These are phyloP conservation scores for Troglohyphantes excavatus DNA, from an alignment of 2,888 invertebrate genomes.

Conservation along the genomic window DNA sequence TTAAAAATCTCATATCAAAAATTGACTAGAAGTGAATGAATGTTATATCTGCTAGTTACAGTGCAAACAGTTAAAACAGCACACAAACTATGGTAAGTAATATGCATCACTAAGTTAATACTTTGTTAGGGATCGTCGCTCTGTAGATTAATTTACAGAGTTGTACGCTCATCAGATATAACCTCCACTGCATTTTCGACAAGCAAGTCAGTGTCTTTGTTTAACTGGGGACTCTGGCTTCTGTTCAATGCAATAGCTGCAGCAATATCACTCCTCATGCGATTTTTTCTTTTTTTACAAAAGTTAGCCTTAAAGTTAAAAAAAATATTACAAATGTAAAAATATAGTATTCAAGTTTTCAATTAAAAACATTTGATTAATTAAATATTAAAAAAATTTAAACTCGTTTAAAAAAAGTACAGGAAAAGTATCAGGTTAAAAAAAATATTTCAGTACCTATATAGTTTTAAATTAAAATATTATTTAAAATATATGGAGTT, in stretches of 20 bases:
- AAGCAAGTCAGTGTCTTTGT: constrained; percentile 86
- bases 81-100: background rate
- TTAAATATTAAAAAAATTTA: no score
- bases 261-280: constrained; percentile 91
- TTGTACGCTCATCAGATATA: constrained; percentile 91
- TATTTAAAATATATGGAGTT: no score
- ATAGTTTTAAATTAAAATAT: no score
- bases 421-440: no score
- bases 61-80: constrained; percentile 27
- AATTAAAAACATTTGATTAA: no score
- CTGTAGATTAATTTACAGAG: constrained; percentile 84
- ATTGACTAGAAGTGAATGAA: constrained; percentile 28
- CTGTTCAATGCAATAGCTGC: constrained; percentile 90
- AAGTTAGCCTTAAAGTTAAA: constrained; percentile 87
- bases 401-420: no score
- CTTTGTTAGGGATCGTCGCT: constrained; percentile 5
- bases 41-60: background rate
- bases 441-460: no score
- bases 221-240: constrained; percentile 84
- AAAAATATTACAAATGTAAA: no score
- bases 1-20: constrained; percentile 4
- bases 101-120: background rate
- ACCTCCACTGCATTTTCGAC: constrained; percentile 90
- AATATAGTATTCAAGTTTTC: no score
- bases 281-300: constrained; percentile 90